A percentile compares a stretch with the other conserved stretches of the same genome.
These are phyloP conservation scores for Corythornis madagascariensis DNA, from an alignment of 2,113 vertebrate genomes.

Conservation along the genomic window DNA sequence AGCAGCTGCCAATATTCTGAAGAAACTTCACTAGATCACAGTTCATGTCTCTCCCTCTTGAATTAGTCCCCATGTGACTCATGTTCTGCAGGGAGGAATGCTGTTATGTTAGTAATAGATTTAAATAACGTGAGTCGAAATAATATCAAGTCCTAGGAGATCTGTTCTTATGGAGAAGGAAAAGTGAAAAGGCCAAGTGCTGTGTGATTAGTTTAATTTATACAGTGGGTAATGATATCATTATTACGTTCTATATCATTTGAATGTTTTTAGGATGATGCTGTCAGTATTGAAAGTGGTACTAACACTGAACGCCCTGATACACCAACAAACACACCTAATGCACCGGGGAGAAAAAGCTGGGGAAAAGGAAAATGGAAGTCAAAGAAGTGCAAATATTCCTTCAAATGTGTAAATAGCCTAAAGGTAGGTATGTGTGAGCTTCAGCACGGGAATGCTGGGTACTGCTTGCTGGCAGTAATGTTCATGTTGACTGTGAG, in stretches of 20 bases:
- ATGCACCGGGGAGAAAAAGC: constrained; percentile 94
- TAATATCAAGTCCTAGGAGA: not conserved
- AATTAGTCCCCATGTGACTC: constrained; percentile 1
- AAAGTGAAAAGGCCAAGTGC: not conserved
- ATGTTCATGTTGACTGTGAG: not conserved
- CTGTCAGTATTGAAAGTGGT: constrained; percentile 93
- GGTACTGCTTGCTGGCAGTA: not conserved
- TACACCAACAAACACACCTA: constrained; percentile 97
- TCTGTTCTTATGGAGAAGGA: not conserved
- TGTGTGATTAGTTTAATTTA: not conserved
- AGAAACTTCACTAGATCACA: not conserved
- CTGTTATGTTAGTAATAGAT: not conserved
- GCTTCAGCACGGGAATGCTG: not conserved
- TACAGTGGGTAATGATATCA: not conserved
- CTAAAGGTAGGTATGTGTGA: constrained; percentile 82
- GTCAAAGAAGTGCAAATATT: constrained; percentile 99
- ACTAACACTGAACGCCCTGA: constrained; percentile 93
- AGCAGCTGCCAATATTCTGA: not conserved
- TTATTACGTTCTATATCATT: not conserved
- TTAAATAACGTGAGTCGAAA: not conserved
- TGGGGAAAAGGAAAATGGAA: constrained; percentile 99
- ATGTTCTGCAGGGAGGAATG: not conserved
- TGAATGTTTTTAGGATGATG: constrained; percentile 85
- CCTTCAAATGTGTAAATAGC: constrained; percentile 98
- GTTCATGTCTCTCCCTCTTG: not conserved